phyloP scores from a whole-genome alignment of 2,888 invertebrate species.

The Eupithecia insigniata region DNA sequence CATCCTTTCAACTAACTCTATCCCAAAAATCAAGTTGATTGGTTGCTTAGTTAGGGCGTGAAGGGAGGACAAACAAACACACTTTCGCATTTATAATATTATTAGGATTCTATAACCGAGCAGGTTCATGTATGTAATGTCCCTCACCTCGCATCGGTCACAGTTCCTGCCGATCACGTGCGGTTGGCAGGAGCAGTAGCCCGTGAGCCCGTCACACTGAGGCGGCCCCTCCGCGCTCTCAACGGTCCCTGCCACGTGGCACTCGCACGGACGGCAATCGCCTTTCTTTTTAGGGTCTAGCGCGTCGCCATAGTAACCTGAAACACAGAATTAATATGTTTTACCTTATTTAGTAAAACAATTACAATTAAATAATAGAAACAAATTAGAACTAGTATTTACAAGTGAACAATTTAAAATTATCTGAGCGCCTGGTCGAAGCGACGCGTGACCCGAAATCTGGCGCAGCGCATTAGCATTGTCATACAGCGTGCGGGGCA shows the following conservation, averaged over 20 bases:
- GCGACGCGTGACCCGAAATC: too few relatives aligned
- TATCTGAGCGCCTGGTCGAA: too few relatives aligned
- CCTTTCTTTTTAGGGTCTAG: conserved; percentile 95
- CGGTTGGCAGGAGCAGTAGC: conserved; percentile 91
- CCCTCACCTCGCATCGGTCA: conserved; percentile 86
- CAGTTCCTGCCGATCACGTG: conserved; percentile 93
- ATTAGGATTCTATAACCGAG: background rate
- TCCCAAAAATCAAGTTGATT: too few relatives aligned
- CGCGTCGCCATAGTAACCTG: conserved; percentile 97
- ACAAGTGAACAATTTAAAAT: too few relatives aligned
- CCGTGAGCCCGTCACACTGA: conserved; percentile 91
- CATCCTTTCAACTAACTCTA: too few relatives aligned
- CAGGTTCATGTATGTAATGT: background rate
- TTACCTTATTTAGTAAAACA: background rate
- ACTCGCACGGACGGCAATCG: conserved; percentile 94
- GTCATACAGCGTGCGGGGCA: too few relatives aligned
- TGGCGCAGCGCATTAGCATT: too few relatives aligned
- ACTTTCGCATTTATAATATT: too few relatives aligned
- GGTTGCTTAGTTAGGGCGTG: too few relatives aligned
- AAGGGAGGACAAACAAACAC: too few relatives aligned
- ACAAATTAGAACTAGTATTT: too few relatives aligned
- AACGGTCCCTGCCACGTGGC: conserved; percentile 92
- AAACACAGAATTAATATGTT: conserved; percentile 12
- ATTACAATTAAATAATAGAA: too few relatives aligned
- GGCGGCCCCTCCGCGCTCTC: conserved; percentile 89